Evolutionary conservation across 2,888 invertebrate genomes (phyloP).

Genomic region (Mythimna albipuncta): DNA sequence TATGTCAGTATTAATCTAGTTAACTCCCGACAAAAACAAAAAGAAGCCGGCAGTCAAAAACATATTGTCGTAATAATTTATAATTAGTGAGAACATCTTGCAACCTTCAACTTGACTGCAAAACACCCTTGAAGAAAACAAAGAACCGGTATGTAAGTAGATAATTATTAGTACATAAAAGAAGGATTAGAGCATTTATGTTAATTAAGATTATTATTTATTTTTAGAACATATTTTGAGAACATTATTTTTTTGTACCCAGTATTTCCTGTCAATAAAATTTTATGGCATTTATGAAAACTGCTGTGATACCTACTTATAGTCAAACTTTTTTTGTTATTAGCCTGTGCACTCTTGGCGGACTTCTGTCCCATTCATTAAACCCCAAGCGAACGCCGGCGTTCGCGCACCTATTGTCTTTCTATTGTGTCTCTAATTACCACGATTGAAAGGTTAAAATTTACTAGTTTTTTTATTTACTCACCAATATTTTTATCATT

Average conservation of each 20-base stretch:
- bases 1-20: neutral
- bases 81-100: neutral
- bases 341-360: no score
- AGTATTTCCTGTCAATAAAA: neutral
- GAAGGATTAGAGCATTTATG: neutral
- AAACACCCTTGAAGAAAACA: neutral
- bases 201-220: neutral
- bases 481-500: conserved; percentile 80
- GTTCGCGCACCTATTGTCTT: no score
- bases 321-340: no score
- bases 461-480: neutral
- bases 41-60: neutral
- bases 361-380: no score
- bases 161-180: neutral
- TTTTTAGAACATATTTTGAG: neutral
- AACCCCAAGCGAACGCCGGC: no score
- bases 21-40: neutral
- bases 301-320: no score
- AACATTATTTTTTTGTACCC: neutral
- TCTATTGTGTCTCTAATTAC: no score
- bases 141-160: neutral
- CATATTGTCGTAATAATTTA: neutral
- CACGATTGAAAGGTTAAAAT: no score
- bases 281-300: neutral
- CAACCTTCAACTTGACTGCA: neutral